phyloP scores from a whole-genome alignment of 2,113 vertebrate genomes.

The Otolemur garnettii region DNA sequence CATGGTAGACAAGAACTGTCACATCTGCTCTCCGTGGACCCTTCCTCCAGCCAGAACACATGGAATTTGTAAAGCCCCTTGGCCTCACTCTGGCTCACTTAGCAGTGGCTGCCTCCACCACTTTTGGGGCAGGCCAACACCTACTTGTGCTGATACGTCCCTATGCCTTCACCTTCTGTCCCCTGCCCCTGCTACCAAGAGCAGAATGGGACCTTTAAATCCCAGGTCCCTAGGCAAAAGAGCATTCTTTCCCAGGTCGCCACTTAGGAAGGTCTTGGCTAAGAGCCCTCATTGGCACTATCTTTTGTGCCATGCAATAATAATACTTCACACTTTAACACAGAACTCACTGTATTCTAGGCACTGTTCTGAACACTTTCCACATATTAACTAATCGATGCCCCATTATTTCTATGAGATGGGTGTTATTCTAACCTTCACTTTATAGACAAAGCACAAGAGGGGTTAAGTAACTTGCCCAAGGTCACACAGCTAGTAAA shows the following conservation, averaged over 20 bases:
- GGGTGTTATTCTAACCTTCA: background rate
- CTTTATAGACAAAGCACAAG: background rate
- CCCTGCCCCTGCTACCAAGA: background rate
- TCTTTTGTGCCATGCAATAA: background rate
- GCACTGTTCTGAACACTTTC: background rate
- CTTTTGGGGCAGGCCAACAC: background rate
- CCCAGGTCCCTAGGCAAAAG: constrained; percentile 1
- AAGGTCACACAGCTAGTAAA: constrained; percentile 17
- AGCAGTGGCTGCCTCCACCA: background rate
- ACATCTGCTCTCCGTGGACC: background rate
- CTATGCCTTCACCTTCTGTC: background rate
- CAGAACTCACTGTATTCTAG: background rate
- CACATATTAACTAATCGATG: background rate
- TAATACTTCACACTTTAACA: background rate
- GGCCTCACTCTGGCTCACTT: background rate
- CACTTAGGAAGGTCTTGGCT: background rate
- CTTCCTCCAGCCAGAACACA: background rate
- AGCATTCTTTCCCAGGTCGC: background rate
- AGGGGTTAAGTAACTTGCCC: background rate
- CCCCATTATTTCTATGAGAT: background rate
- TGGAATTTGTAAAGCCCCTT: background rate
- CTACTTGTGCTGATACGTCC: background rate
- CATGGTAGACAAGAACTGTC: background rate
- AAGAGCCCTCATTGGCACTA: background rate
- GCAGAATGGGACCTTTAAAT: background rate